These are phyloP conservation scores for Tyrophagus putrescentiae DNA, from an alignment of 1,140 invertebrate species.

Conservation along the genomic window DNA sequence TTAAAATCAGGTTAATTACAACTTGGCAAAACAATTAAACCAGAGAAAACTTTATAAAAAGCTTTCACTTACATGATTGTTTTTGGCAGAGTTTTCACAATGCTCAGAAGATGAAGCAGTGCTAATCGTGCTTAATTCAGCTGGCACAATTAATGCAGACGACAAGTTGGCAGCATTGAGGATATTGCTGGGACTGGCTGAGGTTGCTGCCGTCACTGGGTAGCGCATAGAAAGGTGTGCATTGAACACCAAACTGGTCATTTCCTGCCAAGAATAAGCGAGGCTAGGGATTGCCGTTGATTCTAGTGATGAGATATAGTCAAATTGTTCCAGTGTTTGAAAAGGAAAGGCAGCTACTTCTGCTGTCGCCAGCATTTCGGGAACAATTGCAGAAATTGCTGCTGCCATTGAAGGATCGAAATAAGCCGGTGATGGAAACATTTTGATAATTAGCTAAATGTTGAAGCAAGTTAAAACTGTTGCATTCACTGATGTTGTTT, in stretches of 20 bases:
- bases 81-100: too few relatives aligned
- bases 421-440: conserved; percentile 6
- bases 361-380: not conserved
- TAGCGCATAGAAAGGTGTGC: conserved; percentile 5
- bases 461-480: not conserved
- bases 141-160: too few relatives aligned
- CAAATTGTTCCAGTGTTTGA: not conserved
- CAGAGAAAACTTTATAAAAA: too few relatives aligned
- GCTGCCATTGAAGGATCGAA: not conserved
- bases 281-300: not conserved
- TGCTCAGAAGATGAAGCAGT: too few relatives aligned
- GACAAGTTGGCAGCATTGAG: too few relatives aligned
- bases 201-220: conserved; percentile 5
- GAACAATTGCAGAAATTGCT: not conserved
- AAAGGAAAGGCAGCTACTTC: not conserved
- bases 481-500: not conserved
- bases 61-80: too few relatives aligned
- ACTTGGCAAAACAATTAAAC: too few relatives aligned
- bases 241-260: not conserved
- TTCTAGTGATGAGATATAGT: not conserved
- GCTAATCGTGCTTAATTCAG: too few relatives aligned
- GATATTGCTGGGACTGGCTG: not conserved
- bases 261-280: not conserved
- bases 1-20: too few relatives aligned
- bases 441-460: not conserved